Base-by-base conservation (phyloP, 2,888 invertebrate genomes). In the Aphodius granarius region DNA sequence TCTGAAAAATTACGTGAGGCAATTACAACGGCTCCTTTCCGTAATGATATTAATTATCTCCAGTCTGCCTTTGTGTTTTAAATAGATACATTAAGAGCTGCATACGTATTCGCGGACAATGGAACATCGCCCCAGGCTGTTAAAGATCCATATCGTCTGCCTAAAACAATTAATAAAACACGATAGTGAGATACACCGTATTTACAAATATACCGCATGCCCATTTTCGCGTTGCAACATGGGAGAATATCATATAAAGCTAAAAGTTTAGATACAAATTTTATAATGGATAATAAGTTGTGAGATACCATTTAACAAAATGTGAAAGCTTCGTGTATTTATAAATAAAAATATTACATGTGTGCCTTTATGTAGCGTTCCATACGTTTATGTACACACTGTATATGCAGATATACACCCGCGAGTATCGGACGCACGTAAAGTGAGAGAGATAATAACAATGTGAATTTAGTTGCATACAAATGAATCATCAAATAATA, bases 401-500 rank as follows among this genome's bases (percentile, higher is more conserved):
- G 13, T 43, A 3, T 43, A 43, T 43, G 13, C 13, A 43, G 43
- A 43, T 43, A 43, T 43, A 43, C 43, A 43, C 43, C 13, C 43
- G 43, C 43, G 13, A 43, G 13, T 6, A 43, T 43, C 2, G 43
- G 43, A 43, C 43, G 43, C 43, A 43, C 43, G 3, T 13, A 43
- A 43, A 43, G 43, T 43, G 43, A 13, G 43, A 72, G 72, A 72
- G 63, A 72, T 72, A 72, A 63, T 23, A 43, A 43, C 43, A 43
- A 43, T 43, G 43, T 43, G 20, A 72, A 63, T 72, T 72, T 72
- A 72, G 18, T 62, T 73, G 64, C 73, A 73, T 64, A 73, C 19
- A 73, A 73, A 64, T 73, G 64, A 63, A 66, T 66, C 65, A 16
- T 73, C 21, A 66, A 22, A 73, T 65, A 22, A 17, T 73, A 73